phyloP scores from a whole-genome alignment of 2,888 invertebrate species.

The Drosophila suboccidentalis region DNA sequence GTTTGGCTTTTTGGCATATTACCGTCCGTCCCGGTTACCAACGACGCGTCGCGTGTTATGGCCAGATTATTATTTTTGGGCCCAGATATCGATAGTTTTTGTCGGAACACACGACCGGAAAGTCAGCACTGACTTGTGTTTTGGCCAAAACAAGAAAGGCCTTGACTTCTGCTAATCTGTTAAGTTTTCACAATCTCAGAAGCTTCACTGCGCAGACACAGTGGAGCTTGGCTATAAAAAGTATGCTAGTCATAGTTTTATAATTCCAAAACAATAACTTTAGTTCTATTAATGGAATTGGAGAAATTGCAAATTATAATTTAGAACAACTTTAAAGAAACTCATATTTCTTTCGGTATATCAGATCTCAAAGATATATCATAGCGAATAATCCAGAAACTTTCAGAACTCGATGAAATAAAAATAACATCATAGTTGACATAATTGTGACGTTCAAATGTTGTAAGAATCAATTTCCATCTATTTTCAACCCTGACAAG shows the following conservation, averaged over 20 bases:
- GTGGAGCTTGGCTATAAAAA: conserved; percentile 6
- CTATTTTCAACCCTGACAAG: background rate
- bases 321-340: no score
- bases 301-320: no score
- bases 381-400: no score
- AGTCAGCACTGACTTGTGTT: conserved; percentile 9
- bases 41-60: conserved; percentile 8
- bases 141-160: conserved; percentile 26
- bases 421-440: no score
- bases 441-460: no score
- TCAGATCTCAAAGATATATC: no score
- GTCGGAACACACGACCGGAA: conserved; percentile 3
- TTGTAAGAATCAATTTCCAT: background rate
- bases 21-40: background rate
- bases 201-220: conserved; percentile 7
- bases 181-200: conserved; percentile 19
- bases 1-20: background rate
- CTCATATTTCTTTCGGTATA: no score
- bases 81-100: conserved; percentile 14
- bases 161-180: conserved; percentile 29
- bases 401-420: no score
- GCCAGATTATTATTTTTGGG: background rate
- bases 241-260: background rate
- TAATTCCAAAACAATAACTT: no score
- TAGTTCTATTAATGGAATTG: no score